Conservation (phyloP, 2,113 vertebrate genomes). For the Macheiramphus alcinus region DNA sequence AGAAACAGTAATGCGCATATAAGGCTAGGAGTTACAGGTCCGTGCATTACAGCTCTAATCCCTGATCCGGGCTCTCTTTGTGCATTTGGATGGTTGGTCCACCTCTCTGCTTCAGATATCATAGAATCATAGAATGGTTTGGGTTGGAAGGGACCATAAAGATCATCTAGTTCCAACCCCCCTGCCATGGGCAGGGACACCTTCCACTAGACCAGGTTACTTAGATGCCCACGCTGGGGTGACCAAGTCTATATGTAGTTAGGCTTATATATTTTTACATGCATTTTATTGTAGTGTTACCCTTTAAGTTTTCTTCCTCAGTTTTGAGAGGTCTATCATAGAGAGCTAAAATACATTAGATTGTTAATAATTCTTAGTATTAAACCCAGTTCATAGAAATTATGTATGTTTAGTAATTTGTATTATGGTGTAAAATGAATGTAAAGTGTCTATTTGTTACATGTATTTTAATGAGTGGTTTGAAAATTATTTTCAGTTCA, state of each 20-base stretch:
- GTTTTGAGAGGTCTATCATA: background rate
- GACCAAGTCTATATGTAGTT: background rate
- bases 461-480: background rate
- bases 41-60: background rate
- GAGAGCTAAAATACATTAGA: background rate
- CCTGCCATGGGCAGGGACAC: background rate
- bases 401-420: background rate
- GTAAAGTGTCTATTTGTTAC: background rate
- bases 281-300: background rate
- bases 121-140: background rate
- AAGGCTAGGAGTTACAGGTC: background rate
- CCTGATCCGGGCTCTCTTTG: fast-evolving
- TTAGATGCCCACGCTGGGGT: background rate
- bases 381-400: background rate
- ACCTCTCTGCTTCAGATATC: background rate
- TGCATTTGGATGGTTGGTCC: background rate
- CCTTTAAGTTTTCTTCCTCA: background rate
- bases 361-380: background rate
- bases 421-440: background rate
- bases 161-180: background rate
- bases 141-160: background rate
- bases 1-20: background rate
- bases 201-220: background rate
- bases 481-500: conserved; percentile 25
- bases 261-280: background rate